Conservation (phyloP, 37 sponge, comb jelly and placozoan genomes). For the Cladorhizidae sp. region DNA sequence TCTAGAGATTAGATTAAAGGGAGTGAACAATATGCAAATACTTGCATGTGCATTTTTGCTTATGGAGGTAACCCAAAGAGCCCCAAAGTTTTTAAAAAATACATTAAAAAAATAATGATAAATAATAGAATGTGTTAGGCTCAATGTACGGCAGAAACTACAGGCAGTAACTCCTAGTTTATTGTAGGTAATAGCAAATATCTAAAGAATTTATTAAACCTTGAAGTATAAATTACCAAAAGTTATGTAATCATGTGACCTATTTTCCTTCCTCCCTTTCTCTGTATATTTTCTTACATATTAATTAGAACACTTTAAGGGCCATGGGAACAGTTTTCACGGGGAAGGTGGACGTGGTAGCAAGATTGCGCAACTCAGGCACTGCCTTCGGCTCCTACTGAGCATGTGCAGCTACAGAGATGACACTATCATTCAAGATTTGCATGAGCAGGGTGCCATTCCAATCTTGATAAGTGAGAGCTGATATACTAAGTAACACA, state of each 20-base stretch:
- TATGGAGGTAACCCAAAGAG: too few relatives aligned
- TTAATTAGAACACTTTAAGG: constrained; percentile 61
- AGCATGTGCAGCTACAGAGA: constrained; percentile 76
- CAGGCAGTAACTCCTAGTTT: not conserved
- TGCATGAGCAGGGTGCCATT: constrained; percentile 94
- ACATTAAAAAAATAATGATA: too few relatives aligned
- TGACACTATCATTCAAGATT: constrained; percentile 74
- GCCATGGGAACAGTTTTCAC: constrained; percentile 93
- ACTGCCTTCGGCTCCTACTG: constrained; percentile 81
- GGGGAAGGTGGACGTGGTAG: constrained; percentile 85
- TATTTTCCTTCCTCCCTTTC: not conserved
- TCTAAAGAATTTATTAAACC: not conserved
- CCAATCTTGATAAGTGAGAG: constrained; percentile 73
- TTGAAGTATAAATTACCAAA: not conserved
- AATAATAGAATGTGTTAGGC: too few relatives aligned
- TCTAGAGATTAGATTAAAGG: too few relatives aligned
- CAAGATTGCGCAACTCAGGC: constrained; percentile 80
- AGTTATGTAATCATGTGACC: too few relatives aligned
- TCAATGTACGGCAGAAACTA: too few relatives aligned
- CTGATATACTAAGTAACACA: too few relatives aligned
- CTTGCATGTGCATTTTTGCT: too few relatives aligned
- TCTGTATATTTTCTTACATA: too few relatives aligned
- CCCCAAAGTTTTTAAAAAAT: too few relatives aligned
- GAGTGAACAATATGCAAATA: too few relatives aligned
- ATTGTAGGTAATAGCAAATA: not conserved